These are phyloP conservation scores for Scrobipalpa costella DNA, from an alignment of 2,888 invertebrate genomes.

Conservation along the genomic window DNA sequence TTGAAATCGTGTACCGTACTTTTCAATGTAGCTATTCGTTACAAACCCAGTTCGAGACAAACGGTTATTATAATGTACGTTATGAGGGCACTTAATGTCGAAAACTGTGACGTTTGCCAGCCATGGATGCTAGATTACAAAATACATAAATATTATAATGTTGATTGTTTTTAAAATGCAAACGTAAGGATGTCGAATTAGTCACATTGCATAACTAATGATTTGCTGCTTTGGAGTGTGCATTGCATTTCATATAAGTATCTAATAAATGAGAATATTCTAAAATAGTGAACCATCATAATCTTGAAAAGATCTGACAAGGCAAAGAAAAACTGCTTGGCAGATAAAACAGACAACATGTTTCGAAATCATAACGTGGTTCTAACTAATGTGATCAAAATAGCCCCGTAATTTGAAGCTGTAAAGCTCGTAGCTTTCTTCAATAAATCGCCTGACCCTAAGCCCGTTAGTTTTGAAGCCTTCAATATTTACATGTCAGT, in stretches of 20 bases:
- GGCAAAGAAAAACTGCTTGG: neutral
- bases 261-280: too few species aligned
- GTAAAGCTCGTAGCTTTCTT: conserved; percentile 1
- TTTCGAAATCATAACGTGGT: neutral
- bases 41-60: conserved; percentile 42
- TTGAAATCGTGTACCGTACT: conserved; percentile 29
- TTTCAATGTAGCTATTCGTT: conserved; percentile 34
- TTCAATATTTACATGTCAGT: conserved; percentile 23
- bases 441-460: conserved; percentile 12
- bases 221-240: too few species aligned
- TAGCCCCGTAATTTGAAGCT: too few species aligned
- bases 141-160: conserved; percentile 29
- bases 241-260: too few species aligned
- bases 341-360: too few species aligned
- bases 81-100: conserved; percentile 56
- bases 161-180: too few species aligned
- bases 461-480: conserved; percentile 17
- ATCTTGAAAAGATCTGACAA: neutral
- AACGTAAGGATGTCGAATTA: too few species aligned
- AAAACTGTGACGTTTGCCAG: conserved; percentile 38
- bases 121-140: conserved; percentile 30
- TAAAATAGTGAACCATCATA: too few species aligned
- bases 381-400: neutral
- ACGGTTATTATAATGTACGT: conserved; percentile 51
- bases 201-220: too few species aligned